Evolutionary conservation across 53 echinoderm and acorn worm species (phyloP), one percentile per base, ranked within the genome.

Genomic region (Stichopus horrens): DNA sequence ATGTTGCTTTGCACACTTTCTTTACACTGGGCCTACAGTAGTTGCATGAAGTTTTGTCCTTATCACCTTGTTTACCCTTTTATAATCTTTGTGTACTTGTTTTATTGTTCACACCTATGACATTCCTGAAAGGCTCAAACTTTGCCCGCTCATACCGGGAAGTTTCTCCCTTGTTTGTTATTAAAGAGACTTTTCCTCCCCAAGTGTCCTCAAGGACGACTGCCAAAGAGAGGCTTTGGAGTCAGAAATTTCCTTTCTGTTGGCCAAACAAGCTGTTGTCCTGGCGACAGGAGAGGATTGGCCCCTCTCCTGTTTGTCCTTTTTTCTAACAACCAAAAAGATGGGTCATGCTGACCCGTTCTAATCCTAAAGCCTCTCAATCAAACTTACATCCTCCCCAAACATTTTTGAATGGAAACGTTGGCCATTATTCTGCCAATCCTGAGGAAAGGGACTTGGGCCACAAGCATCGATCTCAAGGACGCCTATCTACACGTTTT

Each of bases 281-380:
- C 10, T 11, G 63, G 63, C 14, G 9, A 11, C 14, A 8, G 63
- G 14, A 60, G 63, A 60, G 5, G 9, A 11, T 9, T 9, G 63
- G 14, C 63, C 63, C 9, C 75, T 75, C 21, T 75, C n/a, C 75
- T 5, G n/a, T 13, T 75, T 19, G 16, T 22, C 21, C 8, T 16
- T 75, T 51, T 75, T 51, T 9, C 75, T 51, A 21, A 51, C 75
- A 14, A 6, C 16, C 9, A 75, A 75, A 8, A 20, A 21, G 75
- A 51, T 9, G 21, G 75, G 9, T 75, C 9, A 9, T 75, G 75
- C 21, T 6, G 21, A 9, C 75, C 75, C 22, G 19, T 75, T 75
- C 75, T 75, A 75, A 75, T n/a, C 19, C 75, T 75, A 23, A 21
- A 51, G 21, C 21, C 75, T 9, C 75, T 75, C 75, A 75, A 75